Conservation (phyloP, 2,797 vertebrate species). For the Pangasius krempfi region DNA sequence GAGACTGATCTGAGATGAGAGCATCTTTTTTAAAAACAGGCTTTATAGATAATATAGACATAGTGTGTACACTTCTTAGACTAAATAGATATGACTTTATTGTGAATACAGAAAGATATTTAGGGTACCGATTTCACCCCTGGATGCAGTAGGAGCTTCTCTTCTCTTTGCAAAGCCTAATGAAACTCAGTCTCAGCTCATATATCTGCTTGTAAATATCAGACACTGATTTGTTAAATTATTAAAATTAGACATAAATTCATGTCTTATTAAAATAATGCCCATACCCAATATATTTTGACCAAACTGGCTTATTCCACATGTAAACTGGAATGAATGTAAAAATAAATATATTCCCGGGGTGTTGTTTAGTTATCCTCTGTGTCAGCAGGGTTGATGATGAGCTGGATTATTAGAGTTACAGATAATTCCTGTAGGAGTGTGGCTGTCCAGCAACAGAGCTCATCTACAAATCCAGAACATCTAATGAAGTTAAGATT, state of each 20-base stretch:
- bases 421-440: not conserved
- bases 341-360: not conserved
- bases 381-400: not conserved
- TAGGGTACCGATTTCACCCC: not conserved
- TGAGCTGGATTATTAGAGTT: not conserved
- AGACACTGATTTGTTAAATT: slow-evolving; percentile 9
- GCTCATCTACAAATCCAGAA: slow-evolving; percentile 20
- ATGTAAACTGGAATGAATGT: not conserved
- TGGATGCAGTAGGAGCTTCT: not conserved
- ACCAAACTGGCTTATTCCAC: not conserved
- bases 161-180: not conserved
- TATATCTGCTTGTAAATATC: not conserved
- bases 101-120: not conserved
- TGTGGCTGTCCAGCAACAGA: not conserved
- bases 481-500: not conserved
- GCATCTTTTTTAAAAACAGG: not conserved
- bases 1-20: not conserved
- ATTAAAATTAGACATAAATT: not conserved
- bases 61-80: not conserved
- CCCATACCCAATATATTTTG: not conserved
- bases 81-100: not conserved
- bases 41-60: not conserved
- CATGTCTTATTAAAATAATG: not conserved
- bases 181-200: not conserved
- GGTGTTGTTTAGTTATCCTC: not conserved